Evolutionary conservation across 2,797 vertebrate species (phyloP).

Genomic region (Otolemur crassicaudatus): DNA sequence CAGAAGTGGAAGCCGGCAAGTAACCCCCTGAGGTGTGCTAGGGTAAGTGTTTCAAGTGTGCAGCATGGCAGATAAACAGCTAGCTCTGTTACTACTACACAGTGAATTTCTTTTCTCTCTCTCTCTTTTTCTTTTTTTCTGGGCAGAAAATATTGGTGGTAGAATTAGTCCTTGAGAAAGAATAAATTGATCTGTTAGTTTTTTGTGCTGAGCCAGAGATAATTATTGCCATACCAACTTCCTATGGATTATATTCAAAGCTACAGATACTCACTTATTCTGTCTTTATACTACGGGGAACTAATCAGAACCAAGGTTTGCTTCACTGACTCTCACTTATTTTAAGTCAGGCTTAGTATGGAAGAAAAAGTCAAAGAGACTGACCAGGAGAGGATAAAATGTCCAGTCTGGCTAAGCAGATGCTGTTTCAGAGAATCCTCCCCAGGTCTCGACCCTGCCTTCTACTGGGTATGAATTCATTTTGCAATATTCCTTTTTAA

Average conservation of each 20-base stretch:
- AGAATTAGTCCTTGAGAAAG: slow-evolving; percentile 60
- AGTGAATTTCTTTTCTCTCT: slow-evolving; percentile 39
- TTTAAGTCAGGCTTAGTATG: slow-evolving; percentile 71
- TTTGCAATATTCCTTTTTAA: slow-evolving; percentile 48
- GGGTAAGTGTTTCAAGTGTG: slow-evolving; percentile 62
- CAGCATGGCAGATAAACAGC: slow-evolving; percentile 57
- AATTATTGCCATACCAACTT: slow-evolving; percentile 67
- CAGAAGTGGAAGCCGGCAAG: slow-evolving; percentile 34
- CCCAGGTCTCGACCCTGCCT: slow-evolving; percentile 21
- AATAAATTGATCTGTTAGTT: slow-evolving; percentile 68
- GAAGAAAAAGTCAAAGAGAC: slow-evolving; percentile 68
- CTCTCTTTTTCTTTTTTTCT: background rate
- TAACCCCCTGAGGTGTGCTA: slow-evolving; percentile 35
- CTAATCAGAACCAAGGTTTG: slow-evolving; percentile 23
- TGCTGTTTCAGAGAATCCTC: slow-evolving; percentile 60
- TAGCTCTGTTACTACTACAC: background rate
- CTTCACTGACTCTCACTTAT: slow-evolving; percentile 59
- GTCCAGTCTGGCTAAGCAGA: slow-evolving; percentile 53
- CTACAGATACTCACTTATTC: slow-evolving; percentile 57
- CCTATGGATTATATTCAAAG: slow-evolving; percentile 66
- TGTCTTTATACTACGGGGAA: slow-evolving; percentile 67
- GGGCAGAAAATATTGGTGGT: slow-evolving; percentile 55
- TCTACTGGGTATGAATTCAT: slow-evolving; percentile 62
- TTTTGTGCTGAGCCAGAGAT: slow-evolving; percentile 62
- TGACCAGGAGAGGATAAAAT: slow-evolving; percentile 59